Conservation (phyloP, 2,797 vertebrate genomes). For the Ceryle rudis region DNA sequence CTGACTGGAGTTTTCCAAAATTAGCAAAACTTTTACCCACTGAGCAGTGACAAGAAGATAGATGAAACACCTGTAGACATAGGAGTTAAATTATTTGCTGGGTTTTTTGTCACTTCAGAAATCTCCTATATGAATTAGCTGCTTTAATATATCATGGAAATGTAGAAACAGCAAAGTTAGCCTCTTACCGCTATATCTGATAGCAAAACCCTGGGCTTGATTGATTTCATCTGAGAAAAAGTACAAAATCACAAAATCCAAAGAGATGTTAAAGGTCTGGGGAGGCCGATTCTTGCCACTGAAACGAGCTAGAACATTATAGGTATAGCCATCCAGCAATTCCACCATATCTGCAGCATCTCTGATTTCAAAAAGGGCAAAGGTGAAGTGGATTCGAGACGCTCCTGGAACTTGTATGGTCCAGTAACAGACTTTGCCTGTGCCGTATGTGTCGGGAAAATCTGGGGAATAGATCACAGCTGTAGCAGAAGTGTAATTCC, state of each 20-base stretch:
- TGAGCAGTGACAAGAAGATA: background rate
- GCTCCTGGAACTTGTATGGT: slow-evolving; percentile 92
- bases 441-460: slow-evolving; percentile 90
- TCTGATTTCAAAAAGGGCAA: slow-evolving; percentile 94
- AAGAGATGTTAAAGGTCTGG: slow-evolving; percentile 87
- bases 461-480: slow-evolving; percentile 95
- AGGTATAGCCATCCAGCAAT: slow-evolving; percentile 90
- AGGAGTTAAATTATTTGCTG: background rate
- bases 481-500: slow-evolving; percentile 89
- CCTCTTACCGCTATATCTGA: slow-evolving; percentile 90
- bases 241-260: slow-evolving; percentile 93
- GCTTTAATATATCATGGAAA: background rate
- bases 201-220: slow-evolving; percentile 93
- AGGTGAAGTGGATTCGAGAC: slow-evolving; percentile 89
- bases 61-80: background rate
- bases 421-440: slow-evolving; percentile 94
- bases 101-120: background rate
- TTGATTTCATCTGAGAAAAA: slow-evolving; percentile 96
- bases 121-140: background rate
- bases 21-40: background rate
- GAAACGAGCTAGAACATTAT: slow-evolving; percentile 89
- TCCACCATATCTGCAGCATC: slow-evolving; percentile 97
- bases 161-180: background rate
- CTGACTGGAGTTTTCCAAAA: background rate
- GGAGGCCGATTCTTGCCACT: slow-evolving; percentile 88